Base-by-base conservation (phyloP, 1,140 invertebrate genomes). In the fruit fly (Drosophila melanogaster) region DNA sequence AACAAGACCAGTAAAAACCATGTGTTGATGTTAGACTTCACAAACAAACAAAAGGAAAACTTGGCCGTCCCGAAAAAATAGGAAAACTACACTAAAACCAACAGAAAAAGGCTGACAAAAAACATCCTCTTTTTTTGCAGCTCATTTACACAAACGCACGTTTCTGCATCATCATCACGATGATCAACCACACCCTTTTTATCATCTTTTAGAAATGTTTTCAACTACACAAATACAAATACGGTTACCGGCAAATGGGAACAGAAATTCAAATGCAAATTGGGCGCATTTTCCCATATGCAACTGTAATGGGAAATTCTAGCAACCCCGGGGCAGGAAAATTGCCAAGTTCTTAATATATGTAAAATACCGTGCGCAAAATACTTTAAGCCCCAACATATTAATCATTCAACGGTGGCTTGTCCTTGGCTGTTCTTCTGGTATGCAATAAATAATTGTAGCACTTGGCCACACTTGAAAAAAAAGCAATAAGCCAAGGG, bases 101-200 rank as follows among this genome's bases (percentile, higher is more conserved):
- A 50, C 58, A 61, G 35, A 62, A 86, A 81, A 70, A 22, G 37
- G 57, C 47, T 38, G 53, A 49, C 53, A 77, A 81, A 77, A 75
- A 75, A 35, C 17, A 26, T 24, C 54, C 35, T 30, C 35, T 30
- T 37, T 71, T 64, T 71, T 80, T 76, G 53, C 59, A 47, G 66
- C 83, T 87, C 83, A 86, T 86, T 86, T 81, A 55, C 57, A 78
- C 81, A 86, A 81, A 72, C 75, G 79, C 79, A 79, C 75, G 59
- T 71, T 77, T 51, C 60, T 53, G 50, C 59, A 50, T 47, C 62
- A 60, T 49, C 49, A 78, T 69, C 43, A 73, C 51, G 60, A 37
- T 53, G 59, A 67, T 67, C 49, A 75, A 43, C 59, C 60, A 40
- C 72, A 57, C 60, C 72, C 71, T 53, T 65, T 74, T 75, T 75